Conservation (phyloP, 2,888 invertebrate species). For the Chaitophorus viminalis region DNA sequence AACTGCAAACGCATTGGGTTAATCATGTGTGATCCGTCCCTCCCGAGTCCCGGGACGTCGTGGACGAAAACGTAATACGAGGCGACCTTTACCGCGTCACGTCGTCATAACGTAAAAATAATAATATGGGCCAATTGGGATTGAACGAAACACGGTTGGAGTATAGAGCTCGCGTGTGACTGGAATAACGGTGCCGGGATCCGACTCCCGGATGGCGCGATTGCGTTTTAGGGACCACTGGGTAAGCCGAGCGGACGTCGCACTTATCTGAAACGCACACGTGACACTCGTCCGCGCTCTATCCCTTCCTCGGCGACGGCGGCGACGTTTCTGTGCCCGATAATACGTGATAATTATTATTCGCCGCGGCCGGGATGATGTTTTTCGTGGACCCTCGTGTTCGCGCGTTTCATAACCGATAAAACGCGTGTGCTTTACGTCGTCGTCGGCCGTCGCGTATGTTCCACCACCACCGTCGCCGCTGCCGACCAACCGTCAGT, state of each 20-base stretch:
- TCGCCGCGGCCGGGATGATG: slow-evolving; percentile 8
- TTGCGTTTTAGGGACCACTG: slow-evolving; percentile 33
- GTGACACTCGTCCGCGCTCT: neutral
- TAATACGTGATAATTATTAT: slow-evolving; percentile 8
- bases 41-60: no score
- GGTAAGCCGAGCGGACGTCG: neutral
- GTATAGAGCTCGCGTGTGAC: neutral
- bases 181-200: neutral
- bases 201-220: neutral
- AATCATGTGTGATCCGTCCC: no score
- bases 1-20: no score
- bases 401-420: neutral
- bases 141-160: no score
- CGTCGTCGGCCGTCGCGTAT: neutral
- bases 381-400: neutral
- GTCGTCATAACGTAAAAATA: no score
- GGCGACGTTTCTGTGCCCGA: neutral
- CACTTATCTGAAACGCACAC: neutral
- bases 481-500: neutral
- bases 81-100: no score
- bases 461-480: neutral
- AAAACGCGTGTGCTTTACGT: slow-evolving; percentile 27
- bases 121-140: no score
- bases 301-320: neutral
- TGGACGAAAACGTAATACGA: no score